Evolutionary conservation across 2,888 invertebrate species (phyloP), one percentile per base, ranked within the genome.

Genomic region (Andrena chrysosceles): DNA sequence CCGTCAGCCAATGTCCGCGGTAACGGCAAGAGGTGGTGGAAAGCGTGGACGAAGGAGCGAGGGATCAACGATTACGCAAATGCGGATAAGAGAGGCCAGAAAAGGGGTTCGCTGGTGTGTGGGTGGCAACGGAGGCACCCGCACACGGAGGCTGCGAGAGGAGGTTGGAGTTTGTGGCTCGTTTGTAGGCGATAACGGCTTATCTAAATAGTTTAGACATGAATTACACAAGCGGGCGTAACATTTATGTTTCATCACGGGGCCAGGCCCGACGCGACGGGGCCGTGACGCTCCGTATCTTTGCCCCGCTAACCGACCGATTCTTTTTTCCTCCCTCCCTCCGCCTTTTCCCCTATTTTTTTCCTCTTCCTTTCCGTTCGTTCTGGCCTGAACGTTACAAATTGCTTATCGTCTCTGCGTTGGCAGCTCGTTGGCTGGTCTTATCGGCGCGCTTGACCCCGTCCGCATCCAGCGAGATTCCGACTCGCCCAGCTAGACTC

Each of bases 391-490:
- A 90, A 90, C 86, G 85, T 91, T 93, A 93, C 93, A 93, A 93
- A 93, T 93, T 93, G 92, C 92, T 93, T 93, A 93, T 93, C 93
- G 90, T 89, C 78, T 66, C 83, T 68, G 83, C 85, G 89, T 86
- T 89, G 91, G 90, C 91, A 90, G 91, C 88, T 87, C 86, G 88
- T 89, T 87, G 87, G 70, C 72, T 84, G 83, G 85, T 49, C 90
- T 92, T 93, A 93, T 93, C 93, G 88, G 74, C 77, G 82, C 72
- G 75, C 79, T 77, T 91, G 90, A 91, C 91, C 90, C 88, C 89
- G 74, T 69, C 59, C 86, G 66, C 77, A 74, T 70, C 77, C 52
- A 10, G 13, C 64, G 77, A 85, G 87, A 88, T 89, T 91, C 91
- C 91, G 81, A 79, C 81, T 59, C 49, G 52, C 35, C 33, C 68